These are phyloP conservation scores for Lasioglossum vierecki DNA, from an alignment of 2,888 invertebrate species.

Conservation along the genomic window DNA sequence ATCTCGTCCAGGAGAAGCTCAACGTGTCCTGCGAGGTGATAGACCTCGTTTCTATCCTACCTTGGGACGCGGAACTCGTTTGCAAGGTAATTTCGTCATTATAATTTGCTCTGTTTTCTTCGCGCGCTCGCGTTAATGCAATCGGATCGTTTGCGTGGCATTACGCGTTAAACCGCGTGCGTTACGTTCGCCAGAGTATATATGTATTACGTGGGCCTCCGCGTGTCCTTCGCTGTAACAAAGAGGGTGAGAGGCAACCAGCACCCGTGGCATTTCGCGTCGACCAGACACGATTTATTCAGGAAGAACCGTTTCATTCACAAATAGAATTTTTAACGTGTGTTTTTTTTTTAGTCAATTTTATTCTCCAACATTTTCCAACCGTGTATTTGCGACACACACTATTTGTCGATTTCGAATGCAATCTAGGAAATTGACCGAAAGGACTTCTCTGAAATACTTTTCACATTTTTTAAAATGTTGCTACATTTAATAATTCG, in stretches of 20 bases:
- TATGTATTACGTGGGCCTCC: slow-evolving; percentile 44
- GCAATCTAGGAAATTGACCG: no score
- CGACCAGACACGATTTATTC: neutral
- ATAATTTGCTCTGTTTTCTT: slow-evolving; percentile 40
- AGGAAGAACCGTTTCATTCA: neutral
- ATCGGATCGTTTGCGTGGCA: slow-evolving; percentile 44
- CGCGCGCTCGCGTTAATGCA: slow-evolving; percentile 25
- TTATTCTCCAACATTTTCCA: no score
- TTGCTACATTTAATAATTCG: no score
- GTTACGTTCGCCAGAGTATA: slow-evolving; percentile 21
- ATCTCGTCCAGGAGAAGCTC: slow-evolving; percentile 91
- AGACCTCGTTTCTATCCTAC: slow-evolving; percentile 97
- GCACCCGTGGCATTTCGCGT: slow-evolving; percentile 32
- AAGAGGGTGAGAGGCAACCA: slow-evolving; percentile 11
- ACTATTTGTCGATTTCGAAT: no score
- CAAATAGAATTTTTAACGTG: no score
- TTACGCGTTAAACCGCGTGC: slow-evolving; percentile 33
- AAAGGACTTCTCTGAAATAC: no score
- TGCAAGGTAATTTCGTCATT: slow-evolving; percentile 88
- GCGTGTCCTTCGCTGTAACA: slow-evolving; percentile 38
- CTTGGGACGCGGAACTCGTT: slow-evolving; percentile 97
- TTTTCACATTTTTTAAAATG: no score
- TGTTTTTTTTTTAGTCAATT: no score
- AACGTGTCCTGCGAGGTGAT: slow-evolving; percentile 96
- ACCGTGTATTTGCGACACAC: no score